phyloP scores from a whole-genome alignment of 2,797 vertebrate genomes.

The Cyprinodon diabolis region DNA sequence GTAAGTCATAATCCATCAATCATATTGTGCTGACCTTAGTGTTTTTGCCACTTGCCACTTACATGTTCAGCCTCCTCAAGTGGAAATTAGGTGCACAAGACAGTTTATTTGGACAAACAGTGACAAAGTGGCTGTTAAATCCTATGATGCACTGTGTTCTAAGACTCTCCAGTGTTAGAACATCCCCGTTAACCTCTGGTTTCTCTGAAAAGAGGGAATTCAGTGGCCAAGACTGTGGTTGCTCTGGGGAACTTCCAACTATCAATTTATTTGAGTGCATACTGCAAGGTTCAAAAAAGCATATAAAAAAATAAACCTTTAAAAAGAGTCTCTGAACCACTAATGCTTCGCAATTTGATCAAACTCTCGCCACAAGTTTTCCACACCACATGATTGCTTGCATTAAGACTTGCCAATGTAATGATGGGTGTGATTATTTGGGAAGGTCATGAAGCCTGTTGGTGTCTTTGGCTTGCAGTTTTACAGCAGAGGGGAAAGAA shows the following conservation, averaged over 20 bases:
- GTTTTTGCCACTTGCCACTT: neutral
- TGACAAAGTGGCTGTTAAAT: conserved; percentile 6
- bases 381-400: conserved; percentile 25
- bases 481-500: conserved; percentile 52
- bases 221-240: conserved; percentile 5
- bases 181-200: conserved; percentile 11
- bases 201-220: conserved; percentile 9
- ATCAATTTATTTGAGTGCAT: conserved; percentile 6
- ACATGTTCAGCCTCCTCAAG: neutral
- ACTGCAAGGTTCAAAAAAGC: conserved; percentile 2
- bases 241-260: conserved; percentile 11
- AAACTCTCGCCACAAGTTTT: conserved; percentile 19
- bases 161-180: conserved; percentile 11
- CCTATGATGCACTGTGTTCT: neutral
- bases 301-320: conserved; percentile 1
- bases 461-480: conserved; percentile 58
- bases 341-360: conserved; percentile 13
- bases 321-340: neutral
- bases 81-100: conserved; percentile 13
- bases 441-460: conserved; percentile 25
- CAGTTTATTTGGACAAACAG: conserved; percentile 14
- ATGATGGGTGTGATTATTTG: conserved; percentile 53
- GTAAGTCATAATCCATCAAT: neutral
- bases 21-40: neutral
- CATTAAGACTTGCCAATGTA: conserved; percentile 18